Evolutionary conservation across 2,797 vertebrate genomes (phyloP).

Genomic region (Protosalanx chinensis): DNA sequence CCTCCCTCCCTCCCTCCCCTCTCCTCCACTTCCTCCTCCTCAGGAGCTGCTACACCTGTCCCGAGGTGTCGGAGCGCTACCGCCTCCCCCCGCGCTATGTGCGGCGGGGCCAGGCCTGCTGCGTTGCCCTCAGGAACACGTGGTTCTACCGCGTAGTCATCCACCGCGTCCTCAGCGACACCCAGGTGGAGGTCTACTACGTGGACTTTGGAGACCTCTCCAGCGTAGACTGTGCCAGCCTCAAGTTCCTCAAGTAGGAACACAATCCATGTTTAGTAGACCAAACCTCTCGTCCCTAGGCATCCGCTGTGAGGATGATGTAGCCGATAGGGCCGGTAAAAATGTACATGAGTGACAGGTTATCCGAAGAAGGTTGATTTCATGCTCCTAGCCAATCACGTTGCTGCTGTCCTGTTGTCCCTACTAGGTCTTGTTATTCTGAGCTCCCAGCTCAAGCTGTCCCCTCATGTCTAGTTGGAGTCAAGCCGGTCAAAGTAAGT

Average conservation of each 20-base stretch:
- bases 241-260: constrained; percentile 92
- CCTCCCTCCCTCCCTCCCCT: background rate
- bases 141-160: constrained; percentile 92
- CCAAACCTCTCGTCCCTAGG: background rate
- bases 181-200: constrained; percentile 84
- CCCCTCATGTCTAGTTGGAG: constrained; percentile 80
- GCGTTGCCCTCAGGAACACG: constrained; percentile 71
- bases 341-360: no score
- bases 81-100: constrained; percentile 76
- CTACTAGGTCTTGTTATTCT: constrained; percentile 79
- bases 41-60: constrained; percentile 82
- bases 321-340: no score
- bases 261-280: background rate
- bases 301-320: background rate
- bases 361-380: background rate
- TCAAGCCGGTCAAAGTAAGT: constrained; percentile 75
- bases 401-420: constrained; percentile 9
- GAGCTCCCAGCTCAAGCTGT: constrained; percentile 90
- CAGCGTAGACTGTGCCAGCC: constrained; percentile 69
- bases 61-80: constrained; percentile 81
- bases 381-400: background rate
- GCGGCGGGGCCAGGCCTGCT: constrained; percentile 83
- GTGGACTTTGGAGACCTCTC: constrained; percentile 83
- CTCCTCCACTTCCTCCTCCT: no score
- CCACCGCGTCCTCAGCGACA: constrained; percentile 73